Conservation (phyloP, 1,140 invertebrate genomes). For the Ceratina australensis region DNA sequence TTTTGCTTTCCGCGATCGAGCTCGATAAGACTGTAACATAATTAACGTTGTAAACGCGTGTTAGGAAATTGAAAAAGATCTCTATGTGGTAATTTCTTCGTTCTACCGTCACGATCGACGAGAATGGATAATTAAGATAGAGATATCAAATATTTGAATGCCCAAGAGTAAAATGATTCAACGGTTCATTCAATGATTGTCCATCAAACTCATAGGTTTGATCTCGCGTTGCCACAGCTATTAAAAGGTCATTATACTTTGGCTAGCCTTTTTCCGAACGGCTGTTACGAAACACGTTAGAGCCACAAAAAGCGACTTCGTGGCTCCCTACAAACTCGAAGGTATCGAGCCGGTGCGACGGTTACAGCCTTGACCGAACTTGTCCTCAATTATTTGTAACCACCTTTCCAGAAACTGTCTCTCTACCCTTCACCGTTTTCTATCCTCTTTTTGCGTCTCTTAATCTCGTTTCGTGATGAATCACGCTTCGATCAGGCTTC, state of each 20-base stretch:
- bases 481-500: not conserved
- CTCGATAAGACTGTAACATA: not conserved
- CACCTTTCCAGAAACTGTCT: conserved; percentile 12
- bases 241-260: not conserved
- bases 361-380: not conserved
- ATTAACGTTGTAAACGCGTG: not conserved
- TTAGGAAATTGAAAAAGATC: not conserved
- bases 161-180: no score
- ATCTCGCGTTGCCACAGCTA: not conserved
- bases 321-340: not conserved
- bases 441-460: not conserved
- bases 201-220: no score
- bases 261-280: not conserved
- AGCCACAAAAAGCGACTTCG: not conserved
- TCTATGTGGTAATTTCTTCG: no score
- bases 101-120: not conserved
- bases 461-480: not conserved
- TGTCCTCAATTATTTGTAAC: not conserved
- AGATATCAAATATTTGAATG: not conserved
- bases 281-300: not conserved
- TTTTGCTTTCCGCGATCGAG: not conserved
- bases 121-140: not conserved
- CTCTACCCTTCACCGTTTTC: not conserved
- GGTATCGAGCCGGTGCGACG: not conserved
- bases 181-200: no score